A percentile compares a stretch with the other conserved stretches of the same genome.
Evolutionary conservation across 2,113 vertebrate genomes (phyloP).

Genomic region (Cathartes aura): DNA sequence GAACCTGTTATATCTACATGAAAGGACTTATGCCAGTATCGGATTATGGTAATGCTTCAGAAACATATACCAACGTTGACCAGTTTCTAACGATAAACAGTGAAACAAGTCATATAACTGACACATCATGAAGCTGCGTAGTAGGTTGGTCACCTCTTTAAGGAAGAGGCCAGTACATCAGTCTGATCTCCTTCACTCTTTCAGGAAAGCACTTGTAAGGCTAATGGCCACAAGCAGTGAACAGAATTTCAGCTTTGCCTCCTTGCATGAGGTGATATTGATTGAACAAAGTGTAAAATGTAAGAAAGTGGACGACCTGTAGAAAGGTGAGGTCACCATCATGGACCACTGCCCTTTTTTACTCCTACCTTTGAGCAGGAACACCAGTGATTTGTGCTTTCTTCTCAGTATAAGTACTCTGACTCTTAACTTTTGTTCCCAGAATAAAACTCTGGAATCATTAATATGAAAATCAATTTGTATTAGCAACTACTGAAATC

Average conservation of each 20-base stretch:
- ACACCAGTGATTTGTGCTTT: background rate
- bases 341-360: background rate
- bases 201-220: background rate
- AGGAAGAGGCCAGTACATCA: background rate
- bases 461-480: conserved; percentile 60
- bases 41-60: background rate
- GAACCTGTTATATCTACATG: rapidly evolving
- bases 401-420: background rate
- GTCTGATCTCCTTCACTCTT: background rate
- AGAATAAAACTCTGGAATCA: background rate
- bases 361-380: background rate
- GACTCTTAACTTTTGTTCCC: background rate
- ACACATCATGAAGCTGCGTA: background rate
- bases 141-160: rapidly evolving
- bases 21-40: background rate
- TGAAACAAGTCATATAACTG: background rate
- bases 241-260: background rate
- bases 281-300: background rate
- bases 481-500: conserved; percentile 58
- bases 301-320: background rate
- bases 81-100: background rate
- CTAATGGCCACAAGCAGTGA: background rate
- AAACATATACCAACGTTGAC: rapidly evolving
- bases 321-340: background rate
- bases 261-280: background rate